Evolutionary conservation across 1,140 invertebrate genomes (phyloP), one percentile per base, ranked within the genome.

Genomic region (Eciton burchellii): DNA sequence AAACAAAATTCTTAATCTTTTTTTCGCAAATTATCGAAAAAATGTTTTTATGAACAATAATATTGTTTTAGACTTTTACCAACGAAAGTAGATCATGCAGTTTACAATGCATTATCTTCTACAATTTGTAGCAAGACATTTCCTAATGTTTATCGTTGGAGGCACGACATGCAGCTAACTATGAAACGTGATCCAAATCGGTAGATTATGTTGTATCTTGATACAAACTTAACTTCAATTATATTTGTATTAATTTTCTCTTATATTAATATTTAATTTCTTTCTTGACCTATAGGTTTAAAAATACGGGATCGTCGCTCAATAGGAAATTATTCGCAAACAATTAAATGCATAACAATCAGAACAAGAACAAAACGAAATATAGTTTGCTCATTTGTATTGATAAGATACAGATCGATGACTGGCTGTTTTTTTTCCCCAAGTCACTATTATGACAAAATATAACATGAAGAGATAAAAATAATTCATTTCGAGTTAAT

Each of bases 131-230:
- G 94, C 29, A 92, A 94, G 26, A 90, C 95, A 81, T 96, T 95
- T 92, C 96, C 97, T n/a, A 94, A 95, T 88, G 95, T 97, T 81
- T 95, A 95, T 90, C 94, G 95, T 54, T 97, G 97, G 97, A 93
- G 95, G 82, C 95, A 96, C 86, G 94, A 92, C 41, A 91, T 94
- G 87, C 84, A 91, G 43, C 71, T 93, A 41, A 71, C 83, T 71
- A 85, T 89, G 16, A 84, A 88, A 79, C 89, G 86, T 90, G 90
- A 91, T 84, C 63, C 82, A 43, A 63, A 86, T 21, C 91, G 84
- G 88, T 91, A 84, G 1, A n/a, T 76, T 16, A n/a, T 43, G 11
- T 11, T 16, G 9, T 3, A 43, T 19, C 52, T 73, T 35, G 35
- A 35, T 6, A 21, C 54, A 72, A 72, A 65, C 16, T 72, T 62